Percentiles rank a stretch among this genome's conserved stretches.
phyloP scores from a whole-genome alignment of 2,113 vertebrate species.

The Ailuropoda melanoleuca region DNA sequence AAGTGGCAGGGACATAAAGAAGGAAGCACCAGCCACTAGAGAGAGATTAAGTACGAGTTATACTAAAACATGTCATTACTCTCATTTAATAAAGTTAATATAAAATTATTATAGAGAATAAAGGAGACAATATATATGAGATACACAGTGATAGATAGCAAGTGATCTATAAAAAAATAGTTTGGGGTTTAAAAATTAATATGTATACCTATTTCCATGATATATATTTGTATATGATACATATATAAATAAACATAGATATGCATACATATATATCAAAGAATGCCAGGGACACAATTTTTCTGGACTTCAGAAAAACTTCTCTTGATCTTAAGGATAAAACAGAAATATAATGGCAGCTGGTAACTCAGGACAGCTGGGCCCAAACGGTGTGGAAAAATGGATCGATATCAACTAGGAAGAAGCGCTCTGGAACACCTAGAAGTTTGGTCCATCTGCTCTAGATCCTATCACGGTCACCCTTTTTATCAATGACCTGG shows the following conservation, averaged over 20 bases:
- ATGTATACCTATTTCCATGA: background rate
- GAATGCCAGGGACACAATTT: background rate
- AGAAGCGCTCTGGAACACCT: background rate
- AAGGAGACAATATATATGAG: background rate
- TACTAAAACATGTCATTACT: background rate
- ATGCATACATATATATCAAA: background rate
- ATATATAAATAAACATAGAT: background rate
- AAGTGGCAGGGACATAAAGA: background rate
- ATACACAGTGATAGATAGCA: background rate
- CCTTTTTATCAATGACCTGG: background rate
- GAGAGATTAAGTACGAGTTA: background rate
- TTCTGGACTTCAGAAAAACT: conserved; percentile 1
- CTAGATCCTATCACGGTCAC: background rate
- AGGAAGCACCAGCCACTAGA: background rate
- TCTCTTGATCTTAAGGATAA: background rate
- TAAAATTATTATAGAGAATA: conserved; percentile 22
- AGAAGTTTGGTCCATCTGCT: background rate
- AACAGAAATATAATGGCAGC: background rate
- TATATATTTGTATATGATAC: background rate
- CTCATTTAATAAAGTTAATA: background rate
- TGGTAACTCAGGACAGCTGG: background rate
- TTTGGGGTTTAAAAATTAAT: background rate
- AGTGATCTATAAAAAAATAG: conserved; percentile 7
- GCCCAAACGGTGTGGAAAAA: background rate
- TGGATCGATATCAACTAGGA: background rate